A percentile compares a stretch with the other conserved stretches of the same genome.
These are phyloP conservation scores for Danio albolineatus DNA, from an alignment of 2,797 vertebrate species.

Conservation along the genomic window DNA sequence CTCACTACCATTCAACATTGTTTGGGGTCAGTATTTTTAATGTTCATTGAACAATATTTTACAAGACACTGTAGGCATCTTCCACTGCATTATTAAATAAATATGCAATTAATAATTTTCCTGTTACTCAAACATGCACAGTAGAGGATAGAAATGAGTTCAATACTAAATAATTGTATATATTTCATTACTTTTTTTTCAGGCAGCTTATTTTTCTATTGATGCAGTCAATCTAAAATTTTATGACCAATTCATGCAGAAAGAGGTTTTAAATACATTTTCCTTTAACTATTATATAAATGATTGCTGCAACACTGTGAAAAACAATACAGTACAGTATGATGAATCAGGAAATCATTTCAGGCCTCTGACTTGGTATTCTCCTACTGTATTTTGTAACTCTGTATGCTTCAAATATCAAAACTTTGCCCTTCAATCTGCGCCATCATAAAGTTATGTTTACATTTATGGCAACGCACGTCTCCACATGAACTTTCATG, in stretches of 20 bases:
- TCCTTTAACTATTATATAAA: background rate
- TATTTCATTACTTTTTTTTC: background rate
- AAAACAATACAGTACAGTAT: background rate
- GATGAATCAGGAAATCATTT: background rate
- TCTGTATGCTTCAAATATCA: background rate
- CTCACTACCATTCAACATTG: too few species aligned
- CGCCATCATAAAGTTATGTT: background rate
- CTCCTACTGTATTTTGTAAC: background rate
- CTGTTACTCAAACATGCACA: background rate
- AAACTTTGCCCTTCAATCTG: background rate
- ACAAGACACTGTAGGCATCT: too few species aligned
- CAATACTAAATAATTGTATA: background rate
- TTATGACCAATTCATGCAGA: background rate
- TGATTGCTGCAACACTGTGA: background rate
- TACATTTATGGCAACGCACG: background rate
- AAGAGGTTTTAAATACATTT: background rate
- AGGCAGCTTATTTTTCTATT: background rate
- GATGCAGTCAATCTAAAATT: background rate
- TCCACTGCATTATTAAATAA: too few species aligned
- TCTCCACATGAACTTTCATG: conserved; percentile 20
- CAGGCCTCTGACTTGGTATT: background rate
- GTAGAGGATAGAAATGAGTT: background rate
- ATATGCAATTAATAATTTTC: too few species aligned
- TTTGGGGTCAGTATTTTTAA: too few species aligned
- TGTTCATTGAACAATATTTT: too few species aligned